Percentiles rank a stretch among this genome's conserved stretches.
Evolutionary conservation across 2,888 invertebrate genomes (phyloP).

Genomic region (Linnaemya tessellans): DNA sequence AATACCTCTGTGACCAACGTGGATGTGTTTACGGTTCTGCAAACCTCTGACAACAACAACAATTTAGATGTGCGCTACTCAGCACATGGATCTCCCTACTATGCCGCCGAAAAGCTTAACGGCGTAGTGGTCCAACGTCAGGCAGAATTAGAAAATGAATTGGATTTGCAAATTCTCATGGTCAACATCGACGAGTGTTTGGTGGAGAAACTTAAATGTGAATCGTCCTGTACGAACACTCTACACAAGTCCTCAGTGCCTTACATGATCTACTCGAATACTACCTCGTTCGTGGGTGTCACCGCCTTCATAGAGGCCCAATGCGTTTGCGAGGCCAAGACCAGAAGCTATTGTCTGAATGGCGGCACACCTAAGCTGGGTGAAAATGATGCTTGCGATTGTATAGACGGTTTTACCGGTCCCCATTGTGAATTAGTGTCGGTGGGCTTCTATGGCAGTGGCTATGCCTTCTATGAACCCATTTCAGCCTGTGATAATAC

Average conservation of each 20-base stretch:
- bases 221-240: conserved; percentile 91
- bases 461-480: conserved; percentile 96
- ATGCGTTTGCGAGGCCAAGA: conserved; percentile 86
- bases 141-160: conserved; percentile 88
- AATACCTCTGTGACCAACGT: conserved; percentile 92
- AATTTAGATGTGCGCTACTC: conserved; percentile 94
- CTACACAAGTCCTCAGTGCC: conserved; percentile 90
- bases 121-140: conserved; percentile 91
- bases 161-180: conserved; percentile 91
- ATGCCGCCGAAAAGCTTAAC: conserved; percentile 93
- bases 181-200: conserved; percentile 96
- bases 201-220: conserved; percentile 88
- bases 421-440: conserved; percentile 95
- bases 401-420: conserved; percentile 91
- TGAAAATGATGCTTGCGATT: conserved; percentile 89
- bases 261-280: conserved; percentile 94
- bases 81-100: conserved; percentile 97
- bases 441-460: conserved; percentile 94
- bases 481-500: conserved; percentile 94
- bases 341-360: conserved; percentile 87
- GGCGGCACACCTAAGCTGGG: conserved; percentile 87
- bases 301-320: conserved; percentile 91
- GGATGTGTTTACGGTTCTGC: conserved; percentile 96
- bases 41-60: conserved; percentile 84
- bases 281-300: conserved; percentile 96